A percentile compares a stretch with the other conserved stretches of the same genome.
phyloP scores from a whole-genome alignment of 2,113 vertebrate genomes.

The Callipepla squamata region DNA sequence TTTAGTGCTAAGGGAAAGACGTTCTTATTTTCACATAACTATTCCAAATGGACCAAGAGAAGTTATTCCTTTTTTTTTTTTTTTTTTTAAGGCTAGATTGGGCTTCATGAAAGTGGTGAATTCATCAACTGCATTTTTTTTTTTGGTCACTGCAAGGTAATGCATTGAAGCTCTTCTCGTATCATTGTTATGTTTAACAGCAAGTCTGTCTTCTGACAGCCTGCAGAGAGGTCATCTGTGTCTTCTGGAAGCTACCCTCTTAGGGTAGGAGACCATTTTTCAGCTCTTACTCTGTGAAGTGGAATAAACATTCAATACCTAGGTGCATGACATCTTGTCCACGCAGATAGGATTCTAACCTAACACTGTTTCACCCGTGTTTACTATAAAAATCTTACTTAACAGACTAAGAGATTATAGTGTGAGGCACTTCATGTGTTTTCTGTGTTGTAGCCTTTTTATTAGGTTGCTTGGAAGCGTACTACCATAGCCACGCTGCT shows the following conservation, averaged over 20 bases:
- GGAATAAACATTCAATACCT: background rate
- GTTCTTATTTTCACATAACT: background rate
- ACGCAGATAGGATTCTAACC: background rate
- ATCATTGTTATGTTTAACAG: background rate
- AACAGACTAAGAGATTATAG: background rate
- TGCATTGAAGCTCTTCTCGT: background rate
- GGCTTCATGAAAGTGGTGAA: background rate
- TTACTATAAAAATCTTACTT: background rate
- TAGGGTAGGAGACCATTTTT: background rate
- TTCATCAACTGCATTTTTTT: background rate
- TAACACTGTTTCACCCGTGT: background rate
- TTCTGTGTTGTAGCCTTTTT: background rate
- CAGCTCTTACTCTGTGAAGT: background rate
- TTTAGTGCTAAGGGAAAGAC: background rate
- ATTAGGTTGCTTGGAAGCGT: background rate
- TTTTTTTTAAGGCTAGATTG: background rate
- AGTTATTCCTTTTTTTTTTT: background rate
- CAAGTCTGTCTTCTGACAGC: background rate
- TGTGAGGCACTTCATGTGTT: background rate
- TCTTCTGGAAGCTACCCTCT: background rate
- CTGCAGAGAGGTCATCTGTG: background rate
- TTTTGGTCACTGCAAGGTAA: background rate
- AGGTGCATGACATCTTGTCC: background rate
- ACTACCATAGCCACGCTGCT: background rate
- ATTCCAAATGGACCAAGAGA: background rate